Evolutionary conservation across 1,140 invertebrate genomes (phyloP), one percentile per base, ranked within the genome.

Genomic region (Nephotettix cincticeps): DNA sequence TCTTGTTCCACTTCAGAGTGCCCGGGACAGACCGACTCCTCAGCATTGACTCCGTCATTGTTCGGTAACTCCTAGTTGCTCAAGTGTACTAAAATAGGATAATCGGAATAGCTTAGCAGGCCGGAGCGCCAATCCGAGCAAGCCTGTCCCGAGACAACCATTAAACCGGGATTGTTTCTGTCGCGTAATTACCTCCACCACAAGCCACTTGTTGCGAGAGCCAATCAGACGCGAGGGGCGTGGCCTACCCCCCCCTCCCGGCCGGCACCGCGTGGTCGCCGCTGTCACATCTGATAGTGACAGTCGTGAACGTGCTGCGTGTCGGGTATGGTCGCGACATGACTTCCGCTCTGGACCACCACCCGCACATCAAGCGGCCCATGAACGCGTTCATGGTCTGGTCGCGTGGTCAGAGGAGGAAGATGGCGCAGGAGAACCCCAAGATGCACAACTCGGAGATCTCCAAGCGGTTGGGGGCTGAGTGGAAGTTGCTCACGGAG

Each of bases 401-500:
- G 93, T 95, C 93, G 1, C 82, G 93, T 54, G 93, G 92, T 28
- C 94, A 96, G 78, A 81, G 94, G 70, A 84, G 93, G 72, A 96
- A 98, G 85, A 99, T 99, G 93, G 96, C 97, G 1, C 94, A 97
- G 79, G 96, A 97, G 78, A 99, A 99, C 81, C 98, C 98, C 0
- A 99, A 99, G 84, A 99, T 99, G 98, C 98, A 99, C 83, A 99
- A 99, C 78, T 98, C 95, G 0, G 98, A 99, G 84, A 99, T 99
- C 76, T 95, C 92, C 13, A 99, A 97, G 81, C 83, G 93, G 71
- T 83, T 97, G 45, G 95, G 95, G 0, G 90, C 91, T 3, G 91
- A 94, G 76, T 98, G 96, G 96, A 96, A 96, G 79, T 83, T 92
- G 69, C 85, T 98, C 19, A 91, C 89, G 45, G 94, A 97, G 77